phyloP scores from a whole-genome alignment of 92 coral and sea anemone species.

The Pocillopora grandis region DNA sequence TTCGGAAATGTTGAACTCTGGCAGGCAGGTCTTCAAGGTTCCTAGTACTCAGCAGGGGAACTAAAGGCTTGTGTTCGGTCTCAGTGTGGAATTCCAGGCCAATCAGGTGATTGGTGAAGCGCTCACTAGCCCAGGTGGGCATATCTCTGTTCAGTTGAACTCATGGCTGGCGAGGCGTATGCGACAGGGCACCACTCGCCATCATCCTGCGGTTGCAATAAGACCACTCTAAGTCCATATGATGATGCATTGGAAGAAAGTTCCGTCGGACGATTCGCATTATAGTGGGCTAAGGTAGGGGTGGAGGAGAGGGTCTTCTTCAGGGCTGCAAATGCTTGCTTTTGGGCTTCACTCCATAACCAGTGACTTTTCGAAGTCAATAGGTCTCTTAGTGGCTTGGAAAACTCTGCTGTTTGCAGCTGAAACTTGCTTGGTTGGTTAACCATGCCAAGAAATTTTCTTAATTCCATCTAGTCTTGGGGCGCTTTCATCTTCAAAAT shows the following conservation, averaged over 20 bases:
- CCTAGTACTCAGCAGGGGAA: not conserved
- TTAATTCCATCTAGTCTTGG: constrained; percentile 27
- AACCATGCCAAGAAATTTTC: constrained; percentile 39
- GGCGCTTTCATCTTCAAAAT: constrained; percentile 25
- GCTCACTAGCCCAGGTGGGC: constrained; percentile 56
- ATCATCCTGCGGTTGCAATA: constrained; percentile 31
- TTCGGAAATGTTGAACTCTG: constrained; percentile 39
- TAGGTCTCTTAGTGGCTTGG: constrained; percentile 36
- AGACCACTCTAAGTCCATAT: constrained; percentile 46
- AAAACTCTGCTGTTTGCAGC: constrained; percentile 36
- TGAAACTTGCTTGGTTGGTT: constrained; percentile 43
- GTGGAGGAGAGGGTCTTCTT: constrained; percentile 9
- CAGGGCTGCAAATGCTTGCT: constrained; percentile 24
- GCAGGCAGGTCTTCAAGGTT: constrained; percentile 5
- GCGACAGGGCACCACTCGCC: constrained; percentile 46
- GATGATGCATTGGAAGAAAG: constrained; percentile 42
- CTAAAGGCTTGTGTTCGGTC: constrained; percentile 4
- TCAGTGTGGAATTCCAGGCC: not conserved
- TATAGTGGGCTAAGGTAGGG: constrained; percentile 24
- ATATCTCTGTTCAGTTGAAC: constrained; percentile 23
- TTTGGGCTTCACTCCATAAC: constrained; percentile 10
- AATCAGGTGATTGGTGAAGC: constrained; percentile 43
- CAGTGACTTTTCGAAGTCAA: not conserved
- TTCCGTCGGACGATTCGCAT: not conserved
- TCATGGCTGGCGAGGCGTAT: not conserved